These are phyloP conservation scores for Passer domesticus DNA, from an alignment of 2,113 vertebrate genomes.

Conservation along the genomic window DNA sequence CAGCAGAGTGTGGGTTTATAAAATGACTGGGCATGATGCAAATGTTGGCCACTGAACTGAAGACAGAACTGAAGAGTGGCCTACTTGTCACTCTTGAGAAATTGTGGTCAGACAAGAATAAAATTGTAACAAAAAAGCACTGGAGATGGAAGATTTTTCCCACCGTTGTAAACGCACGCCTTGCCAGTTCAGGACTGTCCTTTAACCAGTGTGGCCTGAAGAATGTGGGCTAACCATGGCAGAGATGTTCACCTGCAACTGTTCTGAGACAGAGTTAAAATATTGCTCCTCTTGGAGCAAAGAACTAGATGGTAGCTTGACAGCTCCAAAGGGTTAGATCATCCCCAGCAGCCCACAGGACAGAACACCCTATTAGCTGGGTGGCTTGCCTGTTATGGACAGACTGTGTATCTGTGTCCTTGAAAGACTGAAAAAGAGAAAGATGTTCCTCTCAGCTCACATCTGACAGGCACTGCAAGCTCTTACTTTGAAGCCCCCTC, in stretches of 20 bases:
- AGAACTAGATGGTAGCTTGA: not conserved
- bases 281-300: not conserved
- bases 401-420: not conserved
- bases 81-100: not conserved
- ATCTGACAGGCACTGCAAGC: not conserved
- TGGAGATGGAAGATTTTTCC: not conserved
- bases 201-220: not conserved
- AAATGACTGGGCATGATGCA: slow-evolving; percentile 27
- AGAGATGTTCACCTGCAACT: not conserved
- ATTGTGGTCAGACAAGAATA: not conserved
- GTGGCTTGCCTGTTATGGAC: not conserved
- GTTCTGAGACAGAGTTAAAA: not conserved
- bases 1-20: slow-evolving; percentile 8
- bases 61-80: not conserved
- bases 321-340: not conserved
- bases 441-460: not conserved
- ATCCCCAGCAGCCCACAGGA: not conserved
- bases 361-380: not conserved
- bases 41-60: not conserved
- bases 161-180: rapidly evolving
- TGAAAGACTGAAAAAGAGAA: not conserved
- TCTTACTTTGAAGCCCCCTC: not conserved
- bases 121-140: not conserved
- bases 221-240: not conserved
- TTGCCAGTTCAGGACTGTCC: not conserved